phyloP scores from a whole-genome alignment of 2,888 invertebrate genomes.

The Nysson spinosus region DNA sequence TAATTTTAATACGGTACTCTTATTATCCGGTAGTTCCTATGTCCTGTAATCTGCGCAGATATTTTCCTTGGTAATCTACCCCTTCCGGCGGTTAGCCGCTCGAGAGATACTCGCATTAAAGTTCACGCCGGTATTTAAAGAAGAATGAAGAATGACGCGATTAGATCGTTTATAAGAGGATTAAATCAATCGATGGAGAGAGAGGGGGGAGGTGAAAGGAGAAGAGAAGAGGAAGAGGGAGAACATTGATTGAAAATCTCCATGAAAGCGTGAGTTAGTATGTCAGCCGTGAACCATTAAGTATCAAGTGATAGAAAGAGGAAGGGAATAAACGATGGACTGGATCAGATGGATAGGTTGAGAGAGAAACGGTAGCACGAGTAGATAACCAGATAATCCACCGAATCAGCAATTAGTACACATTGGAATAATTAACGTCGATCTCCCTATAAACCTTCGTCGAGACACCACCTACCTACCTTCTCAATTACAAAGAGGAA shows the following conservation, averaged over 20 bases:
- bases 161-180: too few species aligned
- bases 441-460: slow-evolving; percentile 48
- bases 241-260: slow-evolving; percentile 15
- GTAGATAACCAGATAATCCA: slow-evolving; percentile 56
- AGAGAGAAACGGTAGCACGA: not conserved
- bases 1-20: slow-evolving; percentile 44
- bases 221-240: too few species aligned
- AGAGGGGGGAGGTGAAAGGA: too few species aligned
- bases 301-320: not conserved
- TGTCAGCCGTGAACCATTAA: slow-evolving; percentile 28
- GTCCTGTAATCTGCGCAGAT: slow-evolving; percentile 29
- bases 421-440: slow-evolving; percentile 60
- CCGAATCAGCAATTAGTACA: slow-evolving; percentile 60
- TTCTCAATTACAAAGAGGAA: slow-evolving; percentile 49
- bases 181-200: too few species aligned
- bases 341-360: not conserved
- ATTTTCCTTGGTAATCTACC: not conserved
- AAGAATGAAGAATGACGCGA: too few species aligned
- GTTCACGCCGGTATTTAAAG: too few species aligned
- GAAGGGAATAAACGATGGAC: not conserved
- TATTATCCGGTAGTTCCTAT: slow-evolving; percentile 39
- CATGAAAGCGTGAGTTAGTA: slow-evolving; percentile 1
- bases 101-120: too few species aligned
- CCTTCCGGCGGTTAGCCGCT: not conserved
- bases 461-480: slow-evolving; percentile 29